A percentile compares a stretch with the other conserved stretches of the same genome.
Evolutionary conservation across 2,888 invertebrate species (phyloP).

Genomic region (Sthenelais limicola): DNA sequence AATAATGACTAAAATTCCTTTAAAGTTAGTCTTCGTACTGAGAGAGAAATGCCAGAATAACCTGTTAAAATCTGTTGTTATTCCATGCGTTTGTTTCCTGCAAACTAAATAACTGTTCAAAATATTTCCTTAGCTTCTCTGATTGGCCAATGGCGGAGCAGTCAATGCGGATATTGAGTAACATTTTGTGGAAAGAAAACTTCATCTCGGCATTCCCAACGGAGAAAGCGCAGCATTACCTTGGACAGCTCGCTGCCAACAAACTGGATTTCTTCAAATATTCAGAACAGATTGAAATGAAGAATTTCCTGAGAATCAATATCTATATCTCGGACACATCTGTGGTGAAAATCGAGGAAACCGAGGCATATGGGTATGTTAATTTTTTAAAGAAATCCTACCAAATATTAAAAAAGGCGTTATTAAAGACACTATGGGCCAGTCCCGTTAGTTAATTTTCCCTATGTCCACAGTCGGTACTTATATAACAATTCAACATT

Average conservation of each 20-base stretch:
- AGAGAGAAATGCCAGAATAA: too few relatives aligned
- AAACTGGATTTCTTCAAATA: constrained; percentile 11
- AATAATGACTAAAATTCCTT: too few relatives aligned
- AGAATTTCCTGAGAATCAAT: constrained; percentile 65
- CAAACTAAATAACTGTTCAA: too few relatives aligned
- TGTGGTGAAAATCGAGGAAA: constrained; percentile 46
- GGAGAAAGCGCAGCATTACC: constrained; percentile 21
- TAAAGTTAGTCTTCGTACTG: too few relatives aligned
- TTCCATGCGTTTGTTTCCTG: too few relatives aligned
- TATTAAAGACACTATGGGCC: too few relatives aligned
- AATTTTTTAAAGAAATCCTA: neutral
- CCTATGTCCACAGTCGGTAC: neutral
- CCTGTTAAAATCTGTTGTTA: too few relatives aligned
- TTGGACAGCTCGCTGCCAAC: neutral
- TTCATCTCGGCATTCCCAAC: constrained; percentile 1
- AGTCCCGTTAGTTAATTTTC: neutral
- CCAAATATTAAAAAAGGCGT: neutral
- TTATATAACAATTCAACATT: neutral
- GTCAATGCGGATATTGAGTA: constrained; percentile 3
- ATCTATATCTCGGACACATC: constrained; percentile 66
- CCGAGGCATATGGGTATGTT: constrained; percentile 35
- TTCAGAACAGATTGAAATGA: neutral
- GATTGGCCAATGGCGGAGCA: constrained; percentile 42
- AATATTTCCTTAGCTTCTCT: too few relatives aligned
- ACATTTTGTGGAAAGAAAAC: constrained; percentile 20